Evolutionary conservation across 2,888 invertebrate species (phyloP).

Genomic region (Pedicia rivosa): DNA sequence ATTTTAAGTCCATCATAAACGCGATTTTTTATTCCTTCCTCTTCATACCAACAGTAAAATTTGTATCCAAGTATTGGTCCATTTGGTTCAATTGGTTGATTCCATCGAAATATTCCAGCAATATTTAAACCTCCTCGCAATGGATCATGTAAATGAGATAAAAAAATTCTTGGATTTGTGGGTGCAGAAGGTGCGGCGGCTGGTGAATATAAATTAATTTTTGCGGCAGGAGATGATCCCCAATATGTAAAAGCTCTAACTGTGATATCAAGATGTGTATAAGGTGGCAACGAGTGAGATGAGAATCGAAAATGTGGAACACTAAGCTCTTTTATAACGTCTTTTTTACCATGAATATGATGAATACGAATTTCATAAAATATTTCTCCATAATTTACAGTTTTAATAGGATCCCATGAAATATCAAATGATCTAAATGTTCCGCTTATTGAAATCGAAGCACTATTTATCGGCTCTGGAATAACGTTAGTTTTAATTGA

Average conservation of each 20-base stretch:
- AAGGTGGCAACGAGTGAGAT: conserved; percentile 41
- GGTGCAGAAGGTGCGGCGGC: conserved; percentile 68
- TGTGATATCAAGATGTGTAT: conserved; percentile 51
- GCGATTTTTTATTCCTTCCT: conserved; percentile 31
- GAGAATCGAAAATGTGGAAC: conserved; percentile 35
- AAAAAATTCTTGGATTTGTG: conserved; percentile 52
- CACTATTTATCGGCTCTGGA: conserved; percentile 51
- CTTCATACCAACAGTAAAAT: conserved; percentile 42
- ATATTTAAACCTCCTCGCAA: conserved; percentile 21
- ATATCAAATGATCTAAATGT: conserved; percentile 69
- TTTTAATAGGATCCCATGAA: conserved; percentile 59
- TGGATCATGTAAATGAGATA: conserved; percentile 35
- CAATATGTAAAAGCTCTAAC: conserved; percentile 73
- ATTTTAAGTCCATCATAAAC: conserved; percentile 32
- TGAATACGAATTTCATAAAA: conserved; percentile 63
- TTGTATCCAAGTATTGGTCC: conserved; percentile 57
- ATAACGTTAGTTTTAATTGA: conserved; percentile 41
- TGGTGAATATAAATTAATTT: conserved; percentile 53
- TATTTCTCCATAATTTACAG: conserved; percentile 64
- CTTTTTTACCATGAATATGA: conserved; percentile 5
- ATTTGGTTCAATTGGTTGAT: conserved; percentile 53
- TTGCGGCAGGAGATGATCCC: conserved; percentile 53
- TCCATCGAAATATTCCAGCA: conserved; percentile 64
- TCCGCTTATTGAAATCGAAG: conserved; percentile 53
- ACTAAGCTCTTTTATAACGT: conserved; percentile 24